Evolutionary conservation across 2,797 vertebrate genomes (phyloP), one percentile per base, ranked within the genome.

Genomic region (Phoebastria nigripes): DNA sequence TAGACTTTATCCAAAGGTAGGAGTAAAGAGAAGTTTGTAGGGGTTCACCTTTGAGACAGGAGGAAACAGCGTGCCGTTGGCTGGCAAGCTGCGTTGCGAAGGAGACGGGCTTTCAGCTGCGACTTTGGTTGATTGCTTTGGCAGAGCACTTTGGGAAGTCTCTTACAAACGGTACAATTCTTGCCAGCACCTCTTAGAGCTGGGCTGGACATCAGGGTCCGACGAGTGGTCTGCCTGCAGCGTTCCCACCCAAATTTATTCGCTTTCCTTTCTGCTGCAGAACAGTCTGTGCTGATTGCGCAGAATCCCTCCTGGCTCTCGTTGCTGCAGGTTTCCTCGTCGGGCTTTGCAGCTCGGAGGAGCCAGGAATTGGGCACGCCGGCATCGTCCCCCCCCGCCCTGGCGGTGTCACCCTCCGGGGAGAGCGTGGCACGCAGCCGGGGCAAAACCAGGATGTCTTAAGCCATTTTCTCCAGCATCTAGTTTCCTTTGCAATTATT

Each of bases 361-460:
- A 80, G 39, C 12, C 1, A 1, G 17, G 7, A 14, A 46, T 37
- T 5, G 2, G 39, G 7, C 8, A 19, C 0, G 2, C 4, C 0
- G 13, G 19, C 61, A 46, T 63, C 3, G 4, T 17, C 59, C 61
- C 37, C 33, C 1, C 3, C 17, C 6, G 13, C 37, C 8, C 17
- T 2, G 1, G 25, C 5, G 1, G 14, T 41, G 51, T 67, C 80
- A 56, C 54, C 33, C 2, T 2, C 13, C 6, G 25, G 3, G 69
- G 52, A 42, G 35, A 74, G 39, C 11, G 0, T 22, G 41, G 67
- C 20, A 42, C 5, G 8, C 47, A 56, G 42, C 52, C 1, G 4
- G 52, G 42, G 19, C n/a, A 24, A 62, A 74, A 10, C 59, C 9
- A 4, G 46, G 22, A 5, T 5, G 7, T 26, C 25, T 35, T 39